Evolutionary conservation across 2,888 invertebrate species (phyloP).

Genomic region (Cosmia pyralina): DNA sequence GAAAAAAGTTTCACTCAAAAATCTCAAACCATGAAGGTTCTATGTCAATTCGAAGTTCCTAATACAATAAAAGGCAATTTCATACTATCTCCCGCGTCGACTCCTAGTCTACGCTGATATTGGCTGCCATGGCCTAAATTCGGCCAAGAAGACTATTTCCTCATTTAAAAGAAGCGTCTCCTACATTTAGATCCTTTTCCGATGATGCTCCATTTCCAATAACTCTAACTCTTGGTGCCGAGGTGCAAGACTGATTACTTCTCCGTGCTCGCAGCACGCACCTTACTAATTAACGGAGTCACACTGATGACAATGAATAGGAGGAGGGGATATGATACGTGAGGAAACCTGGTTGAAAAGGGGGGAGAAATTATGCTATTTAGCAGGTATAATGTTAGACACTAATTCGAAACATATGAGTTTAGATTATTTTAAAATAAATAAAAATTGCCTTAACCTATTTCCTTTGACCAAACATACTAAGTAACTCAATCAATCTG

Average conservation of each 20-base stretch:
- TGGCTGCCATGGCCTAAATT: too few species aligned
- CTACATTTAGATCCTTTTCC: background rate
- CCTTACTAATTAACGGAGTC: slow-evolving; percentile 85
- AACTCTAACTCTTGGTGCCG: slow-evolving; percentile 61
- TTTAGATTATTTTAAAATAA: background rate
- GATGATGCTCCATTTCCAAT: slow-evolving; percentile 49
- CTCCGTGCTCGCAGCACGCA: slow-evolving; percentile 78
- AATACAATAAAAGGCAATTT: too few species aligned
- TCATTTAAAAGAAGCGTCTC: background rate
- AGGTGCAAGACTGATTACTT: slow-evolving; percentile 87
- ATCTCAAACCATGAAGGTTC: too few species aligned
- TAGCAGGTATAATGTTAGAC: background rate
- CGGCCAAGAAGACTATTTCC: too few species aligned
- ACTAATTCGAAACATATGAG: background rate
- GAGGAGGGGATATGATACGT: background rate
- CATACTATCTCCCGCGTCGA: too few species aligned
- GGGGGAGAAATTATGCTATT: slow-evolving; percentile 9
- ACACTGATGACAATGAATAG: slow-evolving; percentile 58
- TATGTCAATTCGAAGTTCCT: too few species aligned
- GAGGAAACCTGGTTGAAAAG: slow-evolving; percentile 3
- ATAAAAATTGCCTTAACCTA: too few species aligned
- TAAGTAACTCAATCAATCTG: too few species aligned
- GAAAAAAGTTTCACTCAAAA: too few species aligned
- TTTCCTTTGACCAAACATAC: too few species aligned
- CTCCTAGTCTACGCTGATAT: too few species aligned